Evolutionary conservation across 2,888 invertebrate species (phyloP).

Genomic region (Acrobasis suavella): DNA sequence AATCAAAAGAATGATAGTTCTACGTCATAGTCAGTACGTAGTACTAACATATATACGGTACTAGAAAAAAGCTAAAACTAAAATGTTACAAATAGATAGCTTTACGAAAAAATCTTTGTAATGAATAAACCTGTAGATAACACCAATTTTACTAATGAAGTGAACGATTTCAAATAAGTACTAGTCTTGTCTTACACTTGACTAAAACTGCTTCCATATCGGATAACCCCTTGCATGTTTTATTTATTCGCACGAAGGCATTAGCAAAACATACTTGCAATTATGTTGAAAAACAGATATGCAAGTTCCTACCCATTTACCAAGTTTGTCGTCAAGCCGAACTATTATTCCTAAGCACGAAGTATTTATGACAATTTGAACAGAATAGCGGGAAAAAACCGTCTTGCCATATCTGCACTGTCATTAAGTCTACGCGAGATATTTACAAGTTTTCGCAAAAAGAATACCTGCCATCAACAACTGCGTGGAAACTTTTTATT

Average conservation of each 20-base stretch:
- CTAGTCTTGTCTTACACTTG: neutral
- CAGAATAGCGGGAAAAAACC: slow-evolving; percentile 10
- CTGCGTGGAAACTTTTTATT: slow-evolving; percentile 12
- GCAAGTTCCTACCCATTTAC: slow-evolving; percentile 12
- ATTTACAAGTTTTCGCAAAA: slow-evolving; percentile 24
- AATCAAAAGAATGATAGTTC: no score
- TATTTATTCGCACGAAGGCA: slow-evolving; percentile 18
- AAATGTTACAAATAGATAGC: no score
- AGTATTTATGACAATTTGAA: slow-evolving; percentile 19
- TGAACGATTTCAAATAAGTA: neutral
- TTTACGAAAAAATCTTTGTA: no score
- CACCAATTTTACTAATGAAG: neutral
- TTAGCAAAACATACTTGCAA: slow-evolving; percentile 19
- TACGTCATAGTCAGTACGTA: no score
- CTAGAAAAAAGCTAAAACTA: no score
- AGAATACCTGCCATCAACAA: slow-evolving; percentile 13
- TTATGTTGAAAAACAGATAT: slow-evolving; percentile 18
- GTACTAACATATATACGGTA: no score
- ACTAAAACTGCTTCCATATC: slow-evolving; percentile 16
- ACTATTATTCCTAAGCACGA: slow-evolving; percentile 14
- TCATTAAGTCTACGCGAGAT: slow-evolving; percentile 11
- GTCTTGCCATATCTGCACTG: slow-evolving; percentile 12
- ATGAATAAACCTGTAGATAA: no score
- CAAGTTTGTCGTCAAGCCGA: slow-evolving; percentile 13
- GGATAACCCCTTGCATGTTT: slow-evolving; percentile 11